Percentiles rank a stretch among this genome's conserved stretches.
Evolutionary conservation across 2,888 invertebrate genomes (phyloP).

Genomic region (Apantesis nais): DNA sequence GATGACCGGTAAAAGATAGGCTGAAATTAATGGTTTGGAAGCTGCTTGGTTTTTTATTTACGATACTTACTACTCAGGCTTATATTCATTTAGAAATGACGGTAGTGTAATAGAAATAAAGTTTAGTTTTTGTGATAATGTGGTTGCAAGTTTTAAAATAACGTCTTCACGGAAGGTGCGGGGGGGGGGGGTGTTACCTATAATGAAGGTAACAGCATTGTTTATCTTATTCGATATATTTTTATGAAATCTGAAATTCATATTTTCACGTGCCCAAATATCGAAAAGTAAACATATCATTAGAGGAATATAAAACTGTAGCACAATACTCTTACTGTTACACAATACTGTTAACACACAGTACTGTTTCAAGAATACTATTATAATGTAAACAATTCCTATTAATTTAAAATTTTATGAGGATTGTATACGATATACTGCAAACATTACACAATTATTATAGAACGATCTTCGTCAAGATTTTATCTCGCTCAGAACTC

Average conservation of each 20-base stretch:
- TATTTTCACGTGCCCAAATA: background rate
- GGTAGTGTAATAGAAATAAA: background rate
- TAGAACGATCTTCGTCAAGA: background rate
- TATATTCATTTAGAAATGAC: background rate
- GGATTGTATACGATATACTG: background rate
- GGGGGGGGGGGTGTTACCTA: background rate
- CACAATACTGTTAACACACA: too few species aligned
- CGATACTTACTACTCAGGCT: background rate
- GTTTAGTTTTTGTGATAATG: background rate
- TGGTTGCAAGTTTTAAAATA: background rate
- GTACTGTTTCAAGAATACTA: background rate
- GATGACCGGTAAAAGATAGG: conserved; percentile 11
- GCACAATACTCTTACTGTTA: background rate
- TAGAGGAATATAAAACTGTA: background rate
- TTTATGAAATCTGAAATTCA: background rate
- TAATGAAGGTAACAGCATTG: too few species aligned
- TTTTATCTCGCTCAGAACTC: too few species aligned
- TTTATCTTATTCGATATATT: background rate
- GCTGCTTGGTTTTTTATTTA: conserved; percentile 2
- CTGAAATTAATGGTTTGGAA: conserved; percentile 6
- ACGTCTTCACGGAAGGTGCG: too few species aligned
- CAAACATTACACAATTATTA: background rate
- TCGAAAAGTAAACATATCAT: background rate
- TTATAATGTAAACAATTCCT: background rate
- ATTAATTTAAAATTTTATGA: background rate